phyloP scores from a whole-genome alignment of 2,888 invertebrate genomes.

The Colletes collaris region DNA sequence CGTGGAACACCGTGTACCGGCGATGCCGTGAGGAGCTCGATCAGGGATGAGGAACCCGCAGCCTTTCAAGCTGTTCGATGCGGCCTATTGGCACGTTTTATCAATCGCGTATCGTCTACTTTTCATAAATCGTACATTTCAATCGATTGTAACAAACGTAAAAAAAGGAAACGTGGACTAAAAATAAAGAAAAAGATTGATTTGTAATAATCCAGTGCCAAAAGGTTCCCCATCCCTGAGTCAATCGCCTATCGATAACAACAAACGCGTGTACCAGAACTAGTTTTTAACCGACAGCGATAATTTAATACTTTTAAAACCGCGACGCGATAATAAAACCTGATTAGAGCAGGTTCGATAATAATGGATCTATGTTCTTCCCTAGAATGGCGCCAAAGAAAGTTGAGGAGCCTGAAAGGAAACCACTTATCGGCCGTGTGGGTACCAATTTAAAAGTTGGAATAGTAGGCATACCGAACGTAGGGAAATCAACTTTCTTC shows the following conservation, averaged over 20 bases:
- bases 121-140: too few relatives aligned
- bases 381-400: slow-evolving; percentile 92
- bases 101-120: too few relatives aligned
- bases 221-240: not conserved
- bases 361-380: slow-evolving; percentile 16
- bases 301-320: too few relatives aligned
- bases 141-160: too few relatives aligned
- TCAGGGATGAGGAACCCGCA: not conserved
- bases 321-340: too few relatives aligned
- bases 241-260: not conserved
- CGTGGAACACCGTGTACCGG: not conserved
- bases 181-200: too few relatives aligned
- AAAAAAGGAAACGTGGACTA: too few relatives aligned
- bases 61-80: not conserved
- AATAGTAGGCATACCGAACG: slow-evolving; percentile 98
- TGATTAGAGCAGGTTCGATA: not conserved
- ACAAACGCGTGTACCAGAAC: not conserved
- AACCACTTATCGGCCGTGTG: slow-evolving; percentile 96
- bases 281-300: not conserved
- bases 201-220: too few relatives aligned
- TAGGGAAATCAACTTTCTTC: slow-evolving; percentile 99
- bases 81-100: too few relatives aligned
- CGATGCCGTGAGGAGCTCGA: not conserved
- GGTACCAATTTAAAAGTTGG: slow-evolving; percentile 98
- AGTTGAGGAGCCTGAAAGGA: slow-evolving; percentile 93